Percentiles rank a stretch among this genome's conserved stretches.
Evolutionary conservation across 2,888 invertebrate genomes (phyloP).

Genomic region (Torymus aiolomorphi): DNA sequence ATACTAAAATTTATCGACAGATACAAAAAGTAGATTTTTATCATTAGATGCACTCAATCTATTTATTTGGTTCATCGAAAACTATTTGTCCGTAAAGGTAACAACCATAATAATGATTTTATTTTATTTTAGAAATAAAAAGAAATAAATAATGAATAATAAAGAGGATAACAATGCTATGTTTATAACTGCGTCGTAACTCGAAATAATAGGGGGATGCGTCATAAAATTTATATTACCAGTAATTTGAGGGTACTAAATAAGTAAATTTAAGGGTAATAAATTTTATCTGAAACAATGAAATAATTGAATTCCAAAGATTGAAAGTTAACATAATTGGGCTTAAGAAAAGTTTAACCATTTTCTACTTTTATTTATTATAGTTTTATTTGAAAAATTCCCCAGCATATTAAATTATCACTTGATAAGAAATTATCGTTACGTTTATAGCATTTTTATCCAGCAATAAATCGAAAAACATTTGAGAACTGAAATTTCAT

Average conservation of each 20-base stretch:
- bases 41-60: neutral
- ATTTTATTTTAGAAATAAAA: constrained; percentile 1
- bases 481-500: no score
- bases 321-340: constrained; percentile 46
- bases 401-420: no score
- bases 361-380: no score
- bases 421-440: no score
- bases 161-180: constrained; percentile 36
- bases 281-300: constrained; percentile 54
- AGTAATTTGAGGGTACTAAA: constrained; percentile 49
- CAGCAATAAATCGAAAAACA: no score
- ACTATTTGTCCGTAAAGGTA: neutral
- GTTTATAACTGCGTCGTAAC: constrained; percentile 31
- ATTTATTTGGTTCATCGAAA: no score
- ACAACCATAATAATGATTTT: neutral
- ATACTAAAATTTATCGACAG: neutral
- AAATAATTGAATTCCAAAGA: constrained; percentile 46
- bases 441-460: no score
- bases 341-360: constrained; percentile 8
- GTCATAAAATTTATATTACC: constrained; percentile 49
- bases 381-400: no score
- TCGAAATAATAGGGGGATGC: constrained; percentile 16
- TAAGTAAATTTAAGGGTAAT: constrained; percentile 46
- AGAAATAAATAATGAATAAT: constrained; percentile 39
- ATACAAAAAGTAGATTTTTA: neutral